These are phyloP conservation scores for Mirza zaza DNA, from an alignment of 2,113 vertebrate genomes.

Conservation along the genomic window DNA sequence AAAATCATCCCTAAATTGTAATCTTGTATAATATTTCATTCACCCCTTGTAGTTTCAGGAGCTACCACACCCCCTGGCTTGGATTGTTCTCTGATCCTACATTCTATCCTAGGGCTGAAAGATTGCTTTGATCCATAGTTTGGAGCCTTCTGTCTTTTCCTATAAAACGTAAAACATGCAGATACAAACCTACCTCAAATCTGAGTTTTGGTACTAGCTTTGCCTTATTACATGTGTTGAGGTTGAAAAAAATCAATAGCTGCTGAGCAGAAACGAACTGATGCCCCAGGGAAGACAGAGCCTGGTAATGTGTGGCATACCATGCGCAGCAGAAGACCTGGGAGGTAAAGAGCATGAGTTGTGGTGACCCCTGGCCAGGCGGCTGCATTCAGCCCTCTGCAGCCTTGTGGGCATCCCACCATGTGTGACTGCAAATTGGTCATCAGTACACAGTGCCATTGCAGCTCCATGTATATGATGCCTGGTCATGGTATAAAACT, in stretches of 20 bases:
- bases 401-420: background rate
- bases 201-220: background rate
- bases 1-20: background rate
- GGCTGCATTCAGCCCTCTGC: background rate
- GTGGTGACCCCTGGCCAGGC: background rate
- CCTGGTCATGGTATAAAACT: background rate
- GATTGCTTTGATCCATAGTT: background rate
- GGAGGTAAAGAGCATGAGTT: background rate
- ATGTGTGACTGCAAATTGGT: background rate
- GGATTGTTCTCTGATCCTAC: background rate
- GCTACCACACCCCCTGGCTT: background rate
- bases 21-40: background rate
- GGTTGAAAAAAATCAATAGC: background rate
- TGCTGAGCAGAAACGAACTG: background rate
- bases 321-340: background rate
- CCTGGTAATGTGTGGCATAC: background rate
- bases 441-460: background rate
- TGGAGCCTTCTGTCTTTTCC: conserved; percentile 28
- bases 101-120: background rate
- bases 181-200: background rate
- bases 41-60: background rate
- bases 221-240: background rate
- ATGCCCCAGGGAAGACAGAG: conserved; percentile 15
- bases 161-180: background rate
- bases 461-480: background rate